Evolutionary conservation across 2,797 vertebrate species (phyloP).

Genomic region (Chaetophractus vellerosus): DNA sequence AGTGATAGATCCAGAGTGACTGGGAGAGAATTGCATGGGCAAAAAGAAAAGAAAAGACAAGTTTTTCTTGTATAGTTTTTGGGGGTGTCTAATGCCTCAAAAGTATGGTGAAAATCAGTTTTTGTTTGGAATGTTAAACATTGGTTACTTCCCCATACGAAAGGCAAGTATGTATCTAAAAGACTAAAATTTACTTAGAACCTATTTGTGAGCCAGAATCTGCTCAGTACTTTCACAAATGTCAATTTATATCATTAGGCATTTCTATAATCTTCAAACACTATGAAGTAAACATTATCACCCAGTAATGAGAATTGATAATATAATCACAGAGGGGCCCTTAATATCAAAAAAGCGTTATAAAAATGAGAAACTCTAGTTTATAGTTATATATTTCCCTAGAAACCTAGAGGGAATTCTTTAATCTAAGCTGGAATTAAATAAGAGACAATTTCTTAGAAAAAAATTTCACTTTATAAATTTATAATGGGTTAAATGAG

Average conservation of each 20-base stretch:
- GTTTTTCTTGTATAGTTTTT: neutral
- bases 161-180: neutral
- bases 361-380: neutral
- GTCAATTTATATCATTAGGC: slow-evolving; percentile 51
- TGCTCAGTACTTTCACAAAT: slow-evolving; percentile 22
- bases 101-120: neutral
- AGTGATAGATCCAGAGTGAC: neutral
- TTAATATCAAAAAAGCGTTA: neutral
- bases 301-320: slow-evolving; percentile 49
- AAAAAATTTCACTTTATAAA: neutral
- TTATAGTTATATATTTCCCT: neutral
- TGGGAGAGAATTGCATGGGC: neutral
- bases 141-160: neutral
- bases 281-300: slow-evolving; percentile 48
- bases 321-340: slow-evolving; percentile 1
- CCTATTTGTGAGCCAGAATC: neutral
- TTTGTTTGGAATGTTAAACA: slow-evolving; percentile 18
- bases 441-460: slow-evolving; percentile 48
- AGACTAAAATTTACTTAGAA: slow-evolving; percentile 56
- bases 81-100: neutral
- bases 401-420: neutral
- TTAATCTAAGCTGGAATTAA: slow-evolving; percentile 3
- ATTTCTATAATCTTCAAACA: slow-evolving; percentile 46
- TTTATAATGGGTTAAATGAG: neutral
- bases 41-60: neutral